Evolutionary conservation across 2,113 vertebrate species (phyloP).

Genomic region (Noturus placidus): DNA sequence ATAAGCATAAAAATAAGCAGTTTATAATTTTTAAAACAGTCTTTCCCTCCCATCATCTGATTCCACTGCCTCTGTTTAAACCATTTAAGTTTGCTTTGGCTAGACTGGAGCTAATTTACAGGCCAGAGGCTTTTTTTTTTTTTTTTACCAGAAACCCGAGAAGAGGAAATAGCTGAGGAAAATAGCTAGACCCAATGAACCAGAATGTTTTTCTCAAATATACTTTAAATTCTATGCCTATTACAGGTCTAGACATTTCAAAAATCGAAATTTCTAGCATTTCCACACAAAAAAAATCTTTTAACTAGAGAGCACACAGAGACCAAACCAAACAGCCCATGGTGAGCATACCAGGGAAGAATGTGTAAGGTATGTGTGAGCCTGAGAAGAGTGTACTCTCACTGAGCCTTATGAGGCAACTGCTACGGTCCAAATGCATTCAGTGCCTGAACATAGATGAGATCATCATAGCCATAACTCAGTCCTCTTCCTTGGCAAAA

Average conservation of each 20-base stretch:
- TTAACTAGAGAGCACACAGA: not conserved
- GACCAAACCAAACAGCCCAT: not conserved
- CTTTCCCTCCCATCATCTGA: too few relatives aligned
- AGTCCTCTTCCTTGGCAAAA: constrained; percentile 1
- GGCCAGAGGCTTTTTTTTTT: not conserved
- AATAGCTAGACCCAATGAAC: not conserved
- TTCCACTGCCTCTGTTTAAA: not conserved
- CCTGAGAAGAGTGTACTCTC: constrained; percentile 29
- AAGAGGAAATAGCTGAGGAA: not conserved
- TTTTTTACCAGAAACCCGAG: not conserved
- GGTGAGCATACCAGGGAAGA: constrained; percentile 3
- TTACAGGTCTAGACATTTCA: not conserved
- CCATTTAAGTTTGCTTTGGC: not conserved
- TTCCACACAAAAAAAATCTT: not conserved
- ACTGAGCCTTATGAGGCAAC: constrained; percentile 35
- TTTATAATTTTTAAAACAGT: constrained; percentile 4
- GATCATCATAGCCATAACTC: constrained; percentile 40
- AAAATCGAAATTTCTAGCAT: not conserved
- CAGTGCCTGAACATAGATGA: constrained; percentile 45
- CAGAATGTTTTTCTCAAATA: not conserved
- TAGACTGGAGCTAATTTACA: not conserved
- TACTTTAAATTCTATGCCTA: not conserved
- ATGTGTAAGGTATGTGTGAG: constrained; percentile 39
- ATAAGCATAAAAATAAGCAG: not conserved
- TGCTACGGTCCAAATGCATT: constrained; percentile 46